Conservation (phyloP, 2,113 vertebrate species). For the Rhinogobius similis region DNA sequence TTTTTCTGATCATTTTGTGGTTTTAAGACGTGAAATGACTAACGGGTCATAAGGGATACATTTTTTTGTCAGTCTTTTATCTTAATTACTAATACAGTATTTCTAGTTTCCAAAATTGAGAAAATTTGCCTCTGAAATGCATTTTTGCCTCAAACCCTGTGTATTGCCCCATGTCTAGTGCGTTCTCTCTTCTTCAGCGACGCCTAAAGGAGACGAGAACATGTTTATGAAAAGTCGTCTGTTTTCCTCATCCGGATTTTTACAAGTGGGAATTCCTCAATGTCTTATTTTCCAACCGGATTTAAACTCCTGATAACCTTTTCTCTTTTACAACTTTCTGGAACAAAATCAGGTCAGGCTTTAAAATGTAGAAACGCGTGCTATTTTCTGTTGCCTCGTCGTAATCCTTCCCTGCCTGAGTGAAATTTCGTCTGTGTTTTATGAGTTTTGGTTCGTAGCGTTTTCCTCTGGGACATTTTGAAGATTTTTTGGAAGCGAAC, state of each 20-base stretch:
- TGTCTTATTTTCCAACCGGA: slow-evolving; percentile 43
- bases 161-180: background rate
- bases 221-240: background rate
- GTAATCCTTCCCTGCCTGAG: slow-evolving; percentile 21
- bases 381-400: background rate
- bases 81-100: background rate
- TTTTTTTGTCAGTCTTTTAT: too few species aligned
- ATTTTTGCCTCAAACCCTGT: background rate
- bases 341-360: slow-evolving; percentile 35
- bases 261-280: slow-evolving; percentile 19
- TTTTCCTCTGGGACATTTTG: slow-evolving; percentile 27
- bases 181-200: slow-evolving; percentile 10
- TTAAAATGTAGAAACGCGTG: slow-evolving; percentile 8
- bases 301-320: slow-evolving; percentile 34
- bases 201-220: slow-evolving; percentile 33
- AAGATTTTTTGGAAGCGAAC: slow-evolving; percentile 31
- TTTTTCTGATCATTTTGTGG: too few species aligned
- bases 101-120: background rate
- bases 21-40: too few species aligned
- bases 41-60: too few species aligned
- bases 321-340: slow-evolving; percentile 26
- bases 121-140: background rate
- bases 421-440: slow-evolving; percentile 32
- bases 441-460: slow-evolving; percentile 26
- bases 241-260: slow-evolving; percentile 27